Conservation (phyloP, 2,113 vertebrate genomes). For the Elgaria multicarinata region DNA sequence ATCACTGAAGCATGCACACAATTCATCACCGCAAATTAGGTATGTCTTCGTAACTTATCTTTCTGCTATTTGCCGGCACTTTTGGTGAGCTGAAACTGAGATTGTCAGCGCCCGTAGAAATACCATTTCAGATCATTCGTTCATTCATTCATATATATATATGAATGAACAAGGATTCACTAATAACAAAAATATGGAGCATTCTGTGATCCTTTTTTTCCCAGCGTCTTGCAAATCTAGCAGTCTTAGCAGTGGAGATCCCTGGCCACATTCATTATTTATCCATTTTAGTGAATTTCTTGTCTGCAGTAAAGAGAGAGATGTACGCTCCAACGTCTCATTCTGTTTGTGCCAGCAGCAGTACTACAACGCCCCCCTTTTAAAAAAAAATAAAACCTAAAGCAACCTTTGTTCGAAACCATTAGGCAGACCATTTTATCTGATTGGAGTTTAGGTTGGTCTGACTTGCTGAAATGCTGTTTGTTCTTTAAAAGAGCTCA, state of each 20-base stretch:
- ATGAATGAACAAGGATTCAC: conserved; percentile 58
- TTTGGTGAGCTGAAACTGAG: conserved; percentile 57
- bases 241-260: conserved; percentile 62
- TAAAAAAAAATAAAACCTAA: conserved; percentile 49
- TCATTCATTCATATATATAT: conserved; percentile 41
- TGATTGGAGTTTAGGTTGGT: conserved; percentile 69
- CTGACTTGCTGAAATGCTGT: conserved; percentile 59
- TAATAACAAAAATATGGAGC: conserved; percentile 62
- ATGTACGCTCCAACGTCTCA: conserved; percentile 64
- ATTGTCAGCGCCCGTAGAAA: conserved; percentile 48
- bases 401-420: conserved; percentile 52
- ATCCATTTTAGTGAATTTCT: conserved; percentile 77
- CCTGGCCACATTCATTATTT: conserved; percentile 78
- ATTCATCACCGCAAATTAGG: conserved; percentile 84
- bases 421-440: conserved; percentile 69
- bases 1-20: conserved; percentile 77
- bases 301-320: conserved; percentile 77
- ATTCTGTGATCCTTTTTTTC: conserved; percentile 55
- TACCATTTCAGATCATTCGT: not conserved
- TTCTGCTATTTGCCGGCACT: conserved; percentile 66
- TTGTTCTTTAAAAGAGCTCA: conserved; percentile 57
- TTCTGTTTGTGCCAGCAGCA: conserved; percentile 65
- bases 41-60: conserved; percentile 73
- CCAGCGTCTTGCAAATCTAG: conserved; percentile 66
- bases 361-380: conserved; percentile 40